These are phyloP conservation scores for Dendrolimus kikuchii DNA, from an alignment of 1,140 invertebrate species.

Conservation along the genomic window DNA sequence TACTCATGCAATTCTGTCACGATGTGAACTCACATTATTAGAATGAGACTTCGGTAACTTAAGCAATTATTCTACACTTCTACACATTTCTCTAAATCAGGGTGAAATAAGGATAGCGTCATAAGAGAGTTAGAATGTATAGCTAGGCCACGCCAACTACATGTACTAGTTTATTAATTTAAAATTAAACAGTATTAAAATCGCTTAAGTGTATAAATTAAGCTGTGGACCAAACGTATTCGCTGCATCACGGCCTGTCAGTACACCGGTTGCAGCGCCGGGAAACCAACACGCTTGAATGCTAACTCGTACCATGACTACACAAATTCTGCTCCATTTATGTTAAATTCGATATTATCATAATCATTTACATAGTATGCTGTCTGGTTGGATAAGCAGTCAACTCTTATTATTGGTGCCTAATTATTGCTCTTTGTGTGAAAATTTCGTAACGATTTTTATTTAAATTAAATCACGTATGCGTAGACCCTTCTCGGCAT, in stretches of 20 bases:
- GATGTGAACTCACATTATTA: too few relatives aligned
- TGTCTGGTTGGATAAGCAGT: constrained; percentile 40
- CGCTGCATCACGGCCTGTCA: constrained; percentile 42
- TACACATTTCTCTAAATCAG: too few relatives aligned
- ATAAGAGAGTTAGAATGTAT: too few relatives aligned
- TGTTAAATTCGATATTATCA: constrained; percentile 64
- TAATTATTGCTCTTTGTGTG: constrained; percentile 69
- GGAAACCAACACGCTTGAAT: constrained; percentile 35
- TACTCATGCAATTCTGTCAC: too few relatives aligned
- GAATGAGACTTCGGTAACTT: too few relatives aligned
- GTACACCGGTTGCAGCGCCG: constrained; percentile 36
- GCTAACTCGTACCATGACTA: constrained; percentile 54
- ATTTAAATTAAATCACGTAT: constrained; percentile 63
- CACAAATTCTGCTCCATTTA: constrained; percentile 64
- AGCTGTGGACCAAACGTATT: constrained; percentile 19
- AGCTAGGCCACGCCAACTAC: not conserved
- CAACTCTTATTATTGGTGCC: constrained; percentile 51
- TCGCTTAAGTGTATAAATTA: constrained; percentile 5
- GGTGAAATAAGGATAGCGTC: too few relatives aligned
- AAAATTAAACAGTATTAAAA: not conserved
- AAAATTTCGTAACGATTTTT: constrained; percentile 49
- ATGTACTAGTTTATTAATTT: not conserved
- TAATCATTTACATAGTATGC: constrained; percentile 65
- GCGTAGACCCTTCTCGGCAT: constrained; percentile 19
- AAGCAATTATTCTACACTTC: too few relatives aligned